Percentiles rank a stretch among this genome's conserved stretches.
Conservation (phyloP, 92 coral and sea anemone genomes). For the Epizoanthus rinbou region DNA sequence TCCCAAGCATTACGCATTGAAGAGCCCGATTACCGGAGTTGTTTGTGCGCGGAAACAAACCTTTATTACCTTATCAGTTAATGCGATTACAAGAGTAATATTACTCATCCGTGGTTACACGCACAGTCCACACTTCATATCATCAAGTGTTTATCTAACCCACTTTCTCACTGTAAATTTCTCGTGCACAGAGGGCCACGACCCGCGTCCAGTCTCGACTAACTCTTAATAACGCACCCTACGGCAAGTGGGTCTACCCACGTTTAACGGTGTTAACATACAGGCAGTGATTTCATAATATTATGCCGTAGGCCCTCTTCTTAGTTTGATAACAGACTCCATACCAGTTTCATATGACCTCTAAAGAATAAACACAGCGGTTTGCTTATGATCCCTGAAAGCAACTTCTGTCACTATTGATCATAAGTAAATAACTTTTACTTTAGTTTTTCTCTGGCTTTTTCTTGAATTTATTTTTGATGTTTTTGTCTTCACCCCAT, state of each 20-base stretch:
- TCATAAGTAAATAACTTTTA: conserved; percentile 43
- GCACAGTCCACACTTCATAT: not conserved
- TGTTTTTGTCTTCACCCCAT: not conserved
- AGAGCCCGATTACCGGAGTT: not conserved
- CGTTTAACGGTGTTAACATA: not conserved
- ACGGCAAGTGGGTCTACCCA: not conserved
- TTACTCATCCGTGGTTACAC: not conserved
- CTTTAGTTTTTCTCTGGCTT: conserved; percentile 30
- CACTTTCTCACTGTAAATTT: not conserved
- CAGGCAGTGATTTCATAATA: not conserved
- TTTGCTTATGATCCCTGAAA: not conserved
- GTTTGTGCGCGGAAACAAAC: not conserved
- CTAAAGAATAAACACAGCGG: not conserved
- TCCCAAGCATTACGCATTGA: not conserved
- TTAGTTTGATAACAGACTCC: not conserved
- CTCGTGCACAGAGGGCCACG: conserved; percentile 18
- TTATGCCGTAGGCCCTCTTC: not conserved
- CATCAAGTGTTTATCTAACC: not conserved
- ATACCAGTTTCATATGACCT: not conserved
- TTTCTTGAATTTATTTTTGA: conserved; percentile 9
- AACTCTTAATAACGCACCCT: not conserved
- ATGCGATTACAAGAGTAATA: conserved; percentile 6
- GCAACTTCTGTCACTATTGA: not conserved
- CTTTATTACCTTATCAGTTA: not conserved
- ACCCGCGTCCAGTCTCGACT: not conserved